Evolutionary conservation across 2,113 vertebrate genomes (phyloP).

Genomic region (Ptilonorhynchus violaceus): DNA sequence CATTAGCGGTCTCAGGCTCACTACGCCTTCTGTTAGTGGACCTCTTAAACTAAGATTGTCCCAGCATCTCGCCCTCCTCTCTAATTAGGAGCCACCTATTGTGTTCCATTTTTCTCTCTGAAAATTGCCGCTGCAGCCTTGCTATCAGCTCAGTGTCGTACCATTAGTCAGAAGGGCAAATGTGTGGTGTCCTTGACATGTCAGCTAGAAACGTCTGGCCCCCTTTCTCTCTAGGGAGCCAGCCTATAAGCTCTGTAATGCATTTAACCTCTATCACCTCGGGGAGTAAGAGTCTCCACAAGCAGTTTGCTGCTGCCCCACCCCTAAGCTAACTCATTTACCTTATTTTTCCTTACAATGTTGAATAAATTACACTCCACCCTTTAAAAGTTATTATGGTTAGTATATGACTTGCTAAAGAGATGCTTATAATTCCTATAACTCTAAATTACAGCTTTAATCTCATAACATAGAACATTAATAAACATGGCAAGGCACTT

Average conservation of each 20-base stretch:
- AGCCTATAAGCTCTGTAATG: slow-evolving; percentile 58
- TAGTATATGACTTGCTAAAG: slow-evolving; percentile 69
- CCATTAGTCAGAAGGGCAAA: slow-evolving; percentile 22
- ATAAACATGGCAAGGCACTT: slow-evolving; percentile 57
- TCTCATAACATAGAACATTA: slow-evolving; percentile 49
- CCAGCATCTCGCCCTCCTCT: background rate
- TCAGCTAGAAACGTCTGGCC: slow-evolving; percentile 28
- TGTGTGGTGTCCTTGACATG: slow-evolving; percentile 43
- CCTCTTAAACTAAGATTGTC: background rate
- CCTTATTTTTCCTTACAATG: slow-evolving; percentile 56
- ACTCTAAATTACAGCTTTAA: slow-evolving; percentile 70
- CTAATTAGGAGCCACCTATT: slow-evolving; percentile 44
- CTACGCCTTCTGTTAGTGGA: background rate
- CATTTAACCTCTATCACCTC: slow-evolving; percentile 65
- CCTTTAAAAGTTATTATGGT: slow-evolving; percentile 63
- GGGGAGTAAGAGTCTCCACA: slow-evolving; percentile 57
- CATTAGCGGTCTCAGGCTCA: background rate
- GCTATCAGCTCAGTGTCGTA: slow-evolving; percentile 31
- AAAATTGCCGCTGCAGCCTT: slow-evolving; percentile 24
- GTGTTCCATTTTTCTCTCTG: slow-evolving; percentile 25
- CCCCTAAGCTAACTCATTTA: slow-evolving; percentile 49
- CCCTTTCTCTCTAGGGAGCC: slow-evolving; percentile 4
- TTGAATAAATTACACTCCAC: slow-evolving; percentile 72
- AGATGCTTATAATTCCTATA: slow-evolving; percentile 71
- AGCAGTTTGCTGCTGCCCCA: slow-evolving; percentile 59